Conservation (phyloP, 2,113 vertebrate species). For the Lates calcarifer region DNA sequence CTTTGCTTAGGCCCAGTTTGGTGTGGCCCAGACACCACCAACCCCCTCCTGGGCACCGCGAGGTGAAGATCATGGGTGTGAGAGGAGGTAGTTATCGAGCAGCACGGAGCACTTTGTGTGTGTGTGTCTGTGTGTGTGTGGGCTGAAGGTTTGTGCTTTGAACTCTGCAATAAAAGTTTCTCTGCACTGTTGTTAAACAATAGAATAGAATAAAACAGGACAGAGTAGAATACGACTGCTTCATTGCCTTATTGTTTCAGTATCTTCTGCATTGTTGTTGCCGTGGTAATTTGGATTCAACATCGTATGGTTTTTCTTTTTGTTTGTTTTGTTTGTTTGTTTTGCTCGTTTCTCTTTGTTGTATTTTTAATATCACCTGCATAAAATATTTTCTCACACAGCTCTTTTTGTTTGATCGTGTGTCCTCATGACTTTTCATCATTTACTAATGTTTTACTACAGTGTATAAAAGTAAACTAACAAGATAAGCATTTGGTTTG, state of each 20-base stretch:
- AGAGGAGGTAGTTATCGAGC: slow-evolving; percentile 73
- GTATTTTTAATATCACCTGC: slow-evolving; percentile 17
- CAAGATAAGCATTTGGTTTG: not conserved
- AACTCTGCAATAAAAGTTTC: slow-evolving; percentile 61
- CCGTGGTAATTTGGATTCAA: slow-evolving; percentile 18
- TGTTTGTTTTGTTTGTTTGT: slow-evolving; percentile 8
- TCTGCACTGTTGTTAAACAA: slow-evolving; percentile 43
- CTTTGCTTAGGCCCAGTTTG: slow-evolving; percentile 53
- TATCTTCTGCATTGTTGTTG: not conserved
- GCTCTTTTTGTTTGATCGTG: not conserved
- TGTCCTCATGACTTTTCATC: not conserved
- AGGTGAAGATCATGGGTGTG: slow-evolving; percentile 72
- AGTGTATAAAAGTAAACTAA: not conserved
- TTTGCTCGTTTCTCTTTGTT: slow-evolving; percentile 15
- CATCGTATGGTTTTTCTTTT: not conserved
- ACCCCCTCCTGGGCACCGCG: slow-evolving; percentile 63
- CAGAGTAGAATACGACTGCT: not conserved
- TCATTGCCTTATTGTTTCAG: slow-evolving; percentile 2
- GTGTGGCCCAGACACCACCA: slow-evolving; percentile 56
- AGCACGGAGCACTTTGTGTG: slow-evolving; percentile 40
- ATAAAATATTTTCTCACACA: slow-evolving; percentile 3
- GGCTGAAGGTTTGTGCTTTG: slow-evolving; percentile 52
- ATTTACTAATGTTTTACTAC: not conserved
- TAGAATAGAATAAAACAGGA: slow-evolving; percentile 16
- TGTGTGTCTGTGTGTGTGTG: slow-evolving; percentile 41